A percentile compares a stretch with the other conserved stretches of the same genome.
Conservation (phyloP, 2,797 vertebrate genomes). For the Chloroceryle amazona region DNA sequence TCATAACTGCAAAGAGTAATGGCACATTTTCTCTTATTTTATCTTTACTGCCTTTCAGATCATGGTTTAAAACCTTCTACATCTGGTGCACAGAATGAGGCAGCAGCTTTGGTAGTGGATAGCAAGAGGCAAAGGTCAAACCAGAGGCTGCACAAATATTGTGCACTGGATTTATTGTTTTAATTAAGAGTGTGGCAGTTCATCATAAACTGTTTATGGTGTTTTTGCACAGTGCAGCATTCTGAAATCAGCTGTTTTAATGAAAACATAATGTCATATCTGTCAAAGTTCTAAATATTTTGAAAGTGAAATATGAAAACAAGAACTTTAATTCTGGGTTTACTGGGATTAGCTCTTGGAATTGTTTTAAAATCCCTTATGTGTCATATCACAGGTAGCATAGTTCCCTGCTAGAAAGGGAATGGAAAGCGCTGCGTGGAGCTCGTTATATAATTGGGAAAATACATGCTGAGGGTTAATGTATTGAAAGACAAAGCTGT, state of each 20-base stretch:
- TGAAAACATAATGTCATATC: conserved; percentile 89
- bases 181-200: conserved; percentile 92
- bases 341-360: conserved; percentile 84
- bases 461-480: conserved; percentile 69
- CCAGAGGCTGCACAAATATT: conserved; percentile 89
- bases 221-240: conserved; percentile 87
- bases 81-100: conserved; percentile 82
- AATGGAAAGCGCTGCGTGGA: conserved; percentile 42
- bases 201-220: conserved; percentile 94
- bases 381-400: conserved; percentile 76
- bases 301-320: conserved; percentile 89
- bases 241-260: conserved; percentile 92
- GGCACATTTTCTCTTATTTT: conserved; percentile 88
- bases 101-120: conserved; percentile 84
- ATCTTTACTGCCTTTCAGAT: conserved; percentile 88
- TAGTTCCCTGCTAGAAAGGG: conserved; percentile 43
- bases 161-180: conserved; percentile 92
- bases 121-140: conserved; percentile 89
- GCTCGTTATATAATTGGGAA: conserved; percentile 76
- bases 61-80: conserved; percentile 86
- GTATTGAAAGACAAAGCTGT: conserved; percentile 65
- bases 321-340: conserved; percentile 88
- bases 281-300: conserved; percentile 93
- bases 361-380: conserved; percentile 85
- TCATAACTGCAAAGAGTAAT: conserved; percentile 89